Evolutionary conservation across 2,113 vertebrate genomes (phyloP).

Genomic region (Stigmatopora nigra): DNA sequence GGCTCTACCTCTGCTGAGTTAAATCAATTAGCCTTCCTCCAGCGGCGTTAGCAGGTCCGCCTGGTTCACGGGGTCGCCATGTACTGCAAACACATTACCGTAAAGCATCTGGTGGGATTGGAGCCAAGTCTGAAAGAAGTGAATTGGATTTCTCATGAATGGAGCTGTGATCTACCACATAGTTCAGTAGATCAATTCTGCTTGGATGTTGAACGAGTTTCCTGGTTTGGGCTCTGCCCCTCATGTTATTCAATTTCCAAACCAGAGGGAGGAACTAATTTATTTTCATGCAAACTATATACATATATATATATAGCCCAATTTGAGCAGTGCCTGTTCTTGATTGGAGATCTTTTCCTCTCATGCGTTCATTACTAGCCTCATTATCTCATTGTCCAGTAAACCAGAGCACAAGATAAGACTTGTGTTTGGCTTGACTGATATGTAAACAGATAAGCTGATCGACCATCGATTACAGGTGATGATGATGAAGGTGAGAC

Average conservation of each 20-base stretch:
- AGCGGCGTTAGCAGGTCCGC: conserved; percentile 25
- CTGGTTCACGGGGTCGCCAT: conserved; percentile 26
- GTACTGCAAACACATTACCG: conserved; percentile 12
- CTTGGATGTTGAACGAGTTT: background rate
- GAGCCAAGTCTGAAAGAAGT: conserved; percentile 21
- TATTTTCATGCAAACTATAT: conserved; percentile 26
- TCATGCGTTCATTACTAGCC: conserved; percentile 46
- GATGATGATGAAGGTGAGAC: conserved; percentile 2
- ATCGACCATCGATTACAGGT: conserved; percentile 33
- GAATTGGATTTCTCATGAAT: conserved; percentile 30
- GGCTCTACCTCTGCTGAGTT: conserved; percentile 39
- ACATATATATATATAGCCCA: conserved; percentile 10
- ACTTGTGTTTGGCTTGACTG: conserved; percentile 36
- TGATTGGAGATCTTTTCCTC: conserved; percentile 48
- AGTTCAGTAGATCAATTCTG: background rate
- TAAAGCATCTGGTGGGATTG: conserved; percentile 34
- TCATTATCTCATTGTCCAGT: conserved; percentile 49
- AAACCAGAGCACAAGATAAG: conserved; percentile 52
- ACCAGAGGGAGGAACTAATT: conserved; percentile 41
- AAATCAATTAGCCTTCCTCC: conserved; percentile 52
- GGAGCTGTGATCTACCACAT: conserved; percentile 4
- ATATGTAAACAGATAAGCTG: conserved; percentile 51
- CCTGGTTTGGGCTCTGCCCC: conserved; percentile 1
- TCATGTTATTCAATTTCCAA: conserved; percentile 35
- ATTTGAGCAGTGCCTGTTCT: conserved; percentile 34